Evolutionary conservation across 1,140 invertebrate species (phyloP).

Genomic region (Thaumatotibia leucotreta): DNA sequence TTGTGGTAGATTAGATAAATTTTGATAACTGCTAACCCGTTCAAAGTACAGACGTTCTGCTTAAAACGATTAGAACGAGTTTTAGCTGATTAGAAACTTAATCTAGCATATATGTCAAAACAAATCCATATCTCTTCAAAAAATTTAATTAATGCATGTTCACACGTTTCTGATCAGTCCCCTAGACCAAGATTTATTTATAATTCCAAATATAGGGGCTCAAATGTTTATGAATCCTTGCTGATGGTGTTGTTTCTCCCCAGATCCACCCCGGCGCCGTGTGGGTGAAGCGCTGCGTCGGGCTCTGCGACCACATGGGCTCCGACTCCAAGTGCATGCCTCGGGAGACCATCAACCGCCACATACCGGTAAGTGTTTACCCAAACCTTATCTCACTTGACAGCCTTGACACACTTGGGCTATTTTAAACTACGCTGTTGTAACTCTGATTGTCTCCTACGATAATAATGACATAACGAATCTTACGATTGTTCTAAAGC

Average conservation of each 20-base stretch:
- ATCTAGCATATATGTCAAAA: too few species aligned
- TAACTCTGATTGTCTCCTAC: slow-evolving; percentile 41
- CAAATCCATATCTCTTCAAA: too few species aligned
- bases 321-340: slow-evolving; percentile 47
- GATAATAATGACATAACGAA: slow-evolving; percentile 55
- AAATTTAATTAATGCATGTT: too few species aligned
- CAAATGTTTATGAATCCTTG: slow-evolving; percentile 11
- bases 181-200: too few species aligned
- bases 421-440: slow-evolving; percentile 22
- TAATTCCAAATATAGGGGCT: too few species aligned
- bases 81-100: too few species aligned
- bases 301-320: slow-evolving; percentile 58
- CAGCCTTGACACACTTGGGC: slow-evolving; percentile 57
- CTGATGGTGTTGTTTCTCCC: slow-evolving; percentile 56
- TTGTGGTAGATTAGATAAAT: neutral
- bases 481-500: neutral
- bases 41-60: neutral
- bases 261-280: slow-evolving; percentile 70
- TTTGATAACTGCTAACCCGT: neutral
- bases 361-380: slow-evolving; percentile 53
- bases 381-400: slow-evolving; percentile 26
- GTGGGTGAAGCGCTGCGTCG: slow-evolving; percentile 71
- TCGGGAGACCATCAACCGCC: slow-evolving; percentile 36
- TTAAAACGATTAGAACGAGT: too few species aligned
- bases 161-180: too few species aligned